phyloP scores from a whole-genome alignment of 2,888 invertebrate species.

The Erebia epiphron region DNA sequence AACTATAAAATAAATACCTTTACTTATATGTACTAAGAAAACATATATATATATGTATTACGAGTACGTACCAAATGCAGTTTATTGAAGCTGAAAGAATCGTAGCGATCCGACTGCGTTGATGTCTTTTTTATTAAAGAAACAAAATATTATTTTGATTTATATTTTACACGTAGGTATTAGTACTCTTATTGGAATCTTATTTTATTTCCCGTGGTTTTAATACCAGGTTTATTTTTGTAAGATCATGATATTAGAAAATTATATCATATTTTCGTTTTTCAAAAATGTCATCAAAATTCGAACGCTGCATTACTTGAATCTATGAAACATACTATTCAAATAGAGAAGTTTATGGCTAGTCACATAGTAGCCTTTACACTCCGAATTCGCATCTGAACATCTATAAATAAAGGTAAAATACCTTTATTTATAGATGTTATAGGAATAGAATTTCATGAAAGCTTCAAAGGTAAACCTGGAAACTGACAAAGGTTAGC shows the following conservation, averaged over 20 bases:
- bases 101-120: conserved; percentile 47
- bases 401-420: background rate
- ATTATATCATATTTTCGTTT: too few relatives aligned
- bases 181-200: background rate
- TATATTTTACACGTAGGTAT: background rate
- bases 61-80: too few relatives aligned
- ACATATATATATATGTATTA: too few relatives aligned
- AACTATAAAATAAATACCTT: too few relatives aligned
- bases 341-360: too few relatives aligned
- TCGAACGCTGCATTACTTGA: too few relatives aligned
- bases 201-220: background rate
- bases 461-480: background rate
- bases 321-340: too few relatives aligned
- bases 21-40: too few relatives aligned
- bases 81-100: conserved; percentile 11
- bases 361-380: background rate
- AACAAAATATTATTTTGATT: conserved; percentile 2
- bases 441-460: background rate
- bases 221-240: too few relatives aligned
- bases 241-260: too few relatives aligned
- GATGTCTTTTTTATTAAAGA: conserved; percentile 68
- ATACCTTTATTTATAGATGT: too few relatives aligned
- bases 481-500: conserved; percentile 2
- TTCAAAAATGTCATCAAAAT: too few relatives aligned
- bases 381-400: background rate